Conservation (phyloP, 2,888 invertebrate genomes). For the Nowickia ferox region DNA sequence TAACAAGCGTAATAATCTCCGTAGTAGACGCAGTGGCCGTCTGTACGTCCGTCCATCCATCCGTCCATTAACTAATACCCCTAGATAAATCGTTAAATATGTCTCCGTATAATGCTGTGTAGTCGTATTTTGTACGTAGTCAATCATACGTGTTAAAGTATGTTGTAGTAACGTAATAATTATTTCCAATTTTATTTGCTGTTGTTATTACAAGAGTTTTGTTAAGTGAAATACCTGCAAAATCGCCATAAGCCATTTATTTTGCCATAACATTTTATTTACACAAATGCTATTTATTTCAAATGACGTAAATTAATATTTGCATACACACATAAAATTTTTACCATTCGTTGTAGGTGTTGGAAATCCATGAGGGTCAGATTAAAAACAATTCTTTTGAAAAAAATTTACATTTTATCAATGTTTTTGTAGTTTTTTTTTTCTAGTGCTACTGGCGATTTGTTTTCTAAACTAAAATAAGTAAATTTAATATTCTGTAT, state of each 20-base stretch:
- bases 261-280: slow-evolving; percentile 1
- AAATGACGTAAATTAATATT: background rate
- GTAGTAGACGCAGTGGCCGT: slow-evolving; percentile 34
- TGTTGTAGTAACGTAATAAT: slow-evolving; percentile 51
- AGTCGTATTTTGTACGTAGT: slow-evolving; percentile 34
- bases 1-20: slow-evolving; percentile 64
- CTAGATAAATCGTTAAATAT: slow-evolving; percentile 24
- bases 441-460: too few species aligned
- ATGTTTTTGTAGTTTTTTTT: too few species aligned
- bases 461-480: too few species aligned
- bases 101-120: slow-evolving; percentile 18
- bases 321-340: too few species aligned
- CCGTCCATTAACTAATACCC: background rate
- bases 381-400: too few species aligned
- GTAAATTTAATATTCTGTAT: too few species aligned
- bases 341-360: too few species aligned
- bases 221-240: slow-evolving; percentile 44
- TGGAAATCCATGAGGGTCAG: too few species aligned
- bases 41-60: too few species aligned
- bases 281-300: background rate
- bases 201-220: slow-evolving; percentile 49
- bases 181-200: slow-evolving; percentile 29
- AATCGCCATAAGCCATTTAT: slow-evolving; percentile 50
- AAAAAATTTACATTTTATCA: too few species aligned
- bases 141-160: slow-evolving; percentile 55